A percentile compares a stretch with the other conserved stretches of the same genome.
These are phyloP conservation scores for Pristis pectinata DNA, from an alignment of 2,797 vertebrate genomes.

Conservation along the genomic window DNA sequence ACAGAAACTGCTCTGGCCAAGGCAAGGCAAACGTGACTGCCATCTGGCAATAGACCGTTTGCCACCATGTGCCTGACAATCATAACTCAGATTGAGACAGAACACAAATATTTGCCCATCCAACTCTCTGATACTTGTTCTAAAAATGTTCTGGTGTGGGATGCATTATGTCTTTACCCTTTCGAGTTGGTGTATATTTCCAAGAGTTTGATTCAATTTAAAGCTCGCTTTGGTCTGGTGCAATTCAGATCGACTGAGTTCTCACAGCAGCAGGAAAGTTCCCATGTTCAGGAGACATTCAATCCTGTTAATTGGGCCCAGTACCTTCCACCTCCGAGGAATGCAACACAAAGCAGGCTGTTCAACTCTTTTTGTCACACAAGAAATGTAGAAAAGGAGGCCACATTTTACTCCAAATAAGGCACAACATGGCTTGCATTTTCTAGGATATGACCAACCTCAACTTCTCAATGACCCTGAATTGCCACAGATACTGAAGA, in stretches of 20 bases:
- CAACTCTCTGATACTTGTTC: neutral
- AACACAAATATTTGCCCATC: neutral
- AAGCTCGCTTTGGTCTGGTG: too few species aligned
- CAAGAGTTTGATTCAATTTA: neutral
- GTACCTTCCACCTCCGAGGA: neutral
- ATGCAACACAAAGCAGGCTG: neutral
- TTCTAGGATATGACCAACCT: neutral
- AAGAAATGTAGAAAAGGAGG: neutral
- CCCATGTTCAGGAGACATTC: neutral
- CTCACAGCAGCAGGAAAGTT: neutral
- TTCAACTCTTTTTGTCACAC: neutral
- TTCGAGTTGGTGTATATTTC: neutral
- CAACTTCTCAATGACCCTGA: neutral
- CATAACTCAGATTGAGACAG: neutral
- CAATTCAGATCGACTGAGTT: neutral
- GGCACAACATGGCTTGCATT: neutral
- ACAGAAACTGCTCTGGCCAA: neutral
- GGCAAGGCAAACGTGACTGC: neutral
- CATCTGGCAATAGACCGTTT: neutral
- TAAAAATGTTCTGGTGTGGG: neutral
- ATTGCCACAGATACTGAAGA: neutral
- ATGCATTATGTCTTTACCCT: neutral
- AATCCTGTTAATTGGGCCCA: neutral
- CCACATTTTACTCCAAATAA: neutral
- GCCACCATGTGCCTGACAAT: too few species aligned